phyloP scores from a whole-genome alignment of 1,140 invertebrate genomes.

The Homalodisca vitripennis region DNA sequence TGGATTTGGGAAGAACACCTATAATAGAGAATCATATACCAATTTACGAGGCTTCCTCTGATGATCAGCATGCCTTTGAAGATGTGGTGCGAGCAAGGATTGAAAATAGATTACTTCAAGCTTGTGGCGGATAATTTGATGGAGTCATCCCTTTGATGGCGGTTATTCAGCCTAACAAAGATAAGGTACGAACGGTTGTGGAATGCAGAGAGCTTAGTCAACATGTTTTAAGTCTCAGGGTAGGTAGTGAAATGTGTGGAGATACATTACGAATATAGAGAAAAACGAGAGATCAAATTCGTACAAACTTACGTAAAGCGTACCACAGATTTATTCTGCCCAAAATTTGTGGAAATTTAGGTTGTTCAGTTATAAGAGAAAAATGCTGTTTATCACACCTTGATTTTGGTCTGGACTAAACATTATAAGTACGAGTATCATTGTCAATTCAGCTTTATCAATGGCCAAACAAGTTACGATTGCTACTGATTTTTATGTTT shows the following conservation, averaged over 20 bases:
- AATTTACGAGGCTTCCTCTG: too few species aligned
- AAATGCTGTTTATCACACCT: constrained; percentile 7
- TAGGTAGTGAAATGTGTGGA: background rate
- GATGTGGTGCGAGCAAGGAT: background rate
- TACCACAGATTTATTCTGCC: constrained; percentile 6
- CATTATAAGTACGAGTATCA: background rate
- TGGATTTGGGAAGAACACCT: too few species aligned
- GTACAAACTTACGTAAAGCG: background rate
- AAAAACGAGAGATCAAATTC: background rate
- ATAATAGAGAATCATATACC: too few species aligned
- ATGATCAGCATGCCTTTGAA: too few species aligned
- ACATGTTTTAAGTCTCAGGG: background rate
- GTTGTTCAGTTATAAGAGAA: constrained; percentile 20
- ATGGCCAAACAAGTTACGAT: background rate
- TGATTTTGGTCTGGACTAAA: constrained; percentile 10
- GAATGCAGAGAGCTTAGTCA: background rate
- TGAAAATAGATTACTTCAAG: background rate
- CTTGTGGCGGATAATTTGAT: background rate
- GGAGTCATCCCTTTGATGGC: constrained; percentile 13
- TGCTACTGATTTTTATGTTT: background rate
- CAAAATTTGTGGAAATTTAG: constrained; percentile 21
- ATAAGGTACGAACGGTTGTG: background rate
- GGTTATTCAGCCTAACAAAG: constrained; percentile 1
- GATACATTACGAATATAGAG: background rate
- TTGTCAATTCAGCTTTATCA: background rate